Conservation (phyloP, 2,888 invertebrate genomes). For the Nesidiocoris tenuis region DNA sequence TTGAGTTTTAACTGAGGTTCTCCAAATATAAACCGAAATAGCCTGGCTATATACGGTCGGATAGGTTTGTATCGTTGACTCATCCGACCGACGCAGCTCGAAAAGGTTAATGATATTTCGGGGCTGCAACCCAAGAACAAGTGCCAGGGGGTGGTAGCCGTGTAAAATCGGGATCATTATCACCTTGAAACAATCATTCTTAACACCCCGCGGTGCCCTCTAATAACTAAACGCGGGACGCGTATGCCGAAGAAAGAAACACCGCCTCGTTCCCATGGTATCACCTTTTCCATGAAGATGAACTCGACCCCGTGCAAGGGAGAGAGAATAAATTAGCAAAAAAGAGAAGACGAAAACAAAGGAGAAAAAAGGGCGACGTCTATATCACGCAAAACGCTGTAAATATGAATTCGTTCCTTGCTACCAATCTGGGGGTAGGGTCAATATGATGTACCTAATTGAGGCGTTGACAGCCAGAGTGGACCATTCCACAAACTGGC, state of each 20-base stretch:
- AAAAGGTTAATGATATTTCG: neutral
- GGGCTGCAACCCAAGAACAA: neutral
- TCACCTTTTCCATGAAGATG: neutral
- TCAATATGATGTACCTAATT: neutral
- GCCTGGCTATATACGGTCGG: too few species aligned
- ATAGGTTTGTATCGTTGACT: neutral
- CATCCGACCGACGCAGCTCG: neutral
- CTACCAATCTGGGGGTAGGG: neutral
- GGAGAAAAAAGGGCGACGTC: neutral
- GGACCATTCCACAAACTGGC: too few species aligned
- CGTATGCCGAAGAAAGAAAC: neutral
- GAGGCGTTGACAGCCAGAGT: too few species aligned
- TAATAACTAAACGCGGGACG: neutral
- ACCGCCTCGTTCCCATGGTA: neutral
- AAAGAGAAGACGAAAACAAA: neutral
- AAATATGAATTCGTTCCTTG: neutral
- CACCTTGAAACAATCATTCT: constrained; percentile 40
- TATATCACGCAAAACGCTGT: neutral
- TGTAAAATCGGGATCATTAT: constrained; percentile 41
- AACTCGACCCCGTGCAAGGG: neutral
- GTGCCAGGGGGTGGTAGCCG: constrained; percentile 34
- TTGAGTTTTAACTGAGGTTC: too few species aligned
- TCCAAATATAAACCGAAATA: too few species aligned
- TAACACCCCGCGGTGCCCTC: constrained; percentile 34
- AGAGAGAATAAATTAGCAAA: neutral